Base-by-base conservation (phyloP, 2,797 vertebrate species). In the Linurgus olivaceus region DNA sequence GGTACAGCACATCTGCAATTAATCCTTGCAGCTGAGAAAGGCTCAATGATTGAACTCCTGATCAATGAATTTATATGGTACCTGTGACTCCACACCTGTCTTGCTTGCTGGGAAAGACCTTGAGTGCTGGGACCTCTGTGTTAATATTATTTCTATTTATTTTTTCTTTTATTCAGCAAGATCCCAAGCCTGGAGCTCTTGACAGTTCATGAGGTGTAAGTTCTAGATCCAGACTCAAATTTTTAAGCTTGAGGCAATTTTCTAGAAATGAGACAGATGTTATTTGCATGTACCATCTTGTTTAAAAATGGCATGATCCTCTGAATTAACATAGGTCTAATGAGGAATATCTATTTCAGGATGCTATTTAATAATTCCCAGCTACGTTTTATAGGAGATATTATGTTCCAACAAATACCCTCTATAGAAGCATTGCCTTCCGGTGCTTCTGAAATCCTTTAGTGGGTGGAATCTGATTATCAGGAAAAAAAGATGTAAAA, bases 381-480 rank as follows among this genome's bases (percentile, higher is more conserved):
- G 45, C 4, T 59, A 54, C 28, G 29, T 40, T 82, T 91, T 75
- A 10, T 23, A 67, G 42, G 62, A 78, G 28, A 28, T 24, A 24
- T 9, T 82, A 42, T 62, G 33, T 75, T 91, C 38, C 35, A 84
- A 61, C 18, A 87, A 87, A 68, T 38, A 16, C 4, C 2, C 19
- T 57, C 21, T 65, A 6, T 13, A 29, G 79, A 83, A 73, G 2
- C 29, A 29, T 68, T 91, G 24, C 52, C 40, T 88, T 81, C 29
- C 5, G 0, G 26, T 71, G 19, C 38, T 92, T 83, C 84, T 93
- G 57, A 88, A 86, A 94, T 89, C 44, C 42, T 88, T 28, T 10
- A 80, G 87, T 86, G 67, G 80, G 75, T 72, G 54, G 91, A 97
- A 95, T 89, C 67, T 26, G n/a, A 93, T 85, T 78, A 77, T 67